Percentiles rank a stretch among this genome's conserved stretches.
These are phyloP conservation scores for Hirtodrosophila confusa DNA, from an alignment of 2,888 invertebrate genomes.

Conservation along the genomic window DNA sequence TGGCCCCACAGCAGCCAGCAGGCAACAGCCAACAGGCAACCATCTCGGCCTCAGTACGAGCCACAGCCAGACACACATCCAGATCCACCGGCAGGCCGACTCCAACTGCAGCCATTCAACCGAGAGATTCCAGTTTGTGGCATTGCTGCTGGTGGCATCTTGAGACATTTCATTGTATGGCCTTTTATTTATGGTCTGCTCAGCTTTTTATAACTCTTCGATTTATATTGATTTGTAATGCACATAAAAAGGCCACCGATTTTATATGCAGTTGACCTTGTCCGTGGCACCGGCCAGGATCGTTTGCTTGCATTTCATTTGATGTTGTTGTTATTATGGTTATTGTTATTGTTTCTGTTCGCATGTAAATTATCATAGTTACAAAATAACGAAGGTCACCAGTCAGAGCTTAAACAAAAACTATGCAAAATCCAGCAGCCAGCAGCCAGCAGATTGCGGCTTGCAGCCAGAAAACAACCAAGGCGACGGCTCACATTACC, in stretches of 20 bases:
- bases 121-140: constrained; percentile 71
- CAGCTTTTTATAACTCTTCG: constrained; percentile 76
- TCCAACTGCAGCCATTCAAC: constrained; percentile 64
- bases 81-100: constrained; percentile 3
- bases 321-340: constrained; percentile 1
- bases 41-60: too few relatives aligned
- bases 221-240: constrained; percentile 76
- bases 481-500: constrained; percentile 50
- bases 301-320: constrained; percentile 9
- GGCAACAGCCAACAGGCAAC: background rate
- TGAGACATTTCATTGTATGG: constrained; percentile 75
- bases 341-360: background rate
- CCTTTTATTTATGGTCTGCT: constrained; percentile 71
- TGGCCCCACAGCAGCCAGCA: constrained; percentile 63
- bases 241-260: constrained; percentile 58
- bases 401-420: constrained; percentile 29
- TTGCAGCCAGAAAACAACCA: constrained; percentile 19
- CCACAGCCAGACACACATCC: constrained; percentile 6
- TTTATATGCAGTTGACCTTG: constrained; percentile 73
- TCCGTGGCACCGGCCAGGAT: constrained; percentile 52
- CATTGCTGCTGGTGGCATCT: constrained; percentile 63
- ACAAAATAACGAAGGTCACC: constrained; percentile 68
- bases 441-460: background rate
- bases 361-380: constrained; percentile 62
- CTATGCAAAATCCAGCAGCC: constrained; percentile 49